Evolutionary conservation across 2,888 invertebrate genomes (phyloP), one percentile per base, ranked within the genome.

Genomic region (Drosophila recens): DNA sequence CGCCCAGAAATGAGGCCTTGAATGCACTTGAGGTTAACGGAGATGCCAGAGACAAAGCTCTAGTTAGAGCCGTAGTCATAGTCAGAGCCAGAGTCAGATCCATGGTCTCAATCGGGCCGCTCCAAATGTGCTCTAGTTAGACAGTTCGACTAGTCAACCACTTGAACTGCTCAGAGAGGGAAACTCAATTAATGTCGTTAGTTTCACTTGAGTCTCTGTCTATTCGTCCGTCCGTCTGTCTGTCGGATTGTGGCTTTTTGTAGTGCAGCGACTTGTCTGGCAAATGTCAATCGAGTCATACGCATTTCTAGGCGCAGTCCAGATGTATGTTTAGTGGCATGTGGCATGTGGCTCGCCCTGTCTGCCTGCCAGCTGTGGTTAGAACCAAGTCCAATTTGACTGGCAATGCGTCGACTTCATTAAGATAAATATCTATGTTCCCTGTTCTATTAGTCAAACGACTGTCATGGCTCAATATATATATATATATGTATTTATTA

Each of bases 261-360:
- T 61, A 58, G 42, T 17, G 23, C 69, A 65, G 52, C 64, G 57
- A 58, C 63, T 78, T 74, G 79, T 70, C 66, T 70, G 62, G 81
- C 75, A 78, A 83, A 89, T 83, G 89, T 83, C 83, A 82, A 83
- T 73, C 81, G 74, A 53, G 53, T 53, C 82, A 63, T 80, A 82
- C 82, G 82, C 82, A 89, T 89, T 87, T 89, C 72, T 72, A 56
- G 83, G 83, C 87, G 82, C 82, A 83, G 82, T 82, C 53, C 43
- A 38, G 61, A 57, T n/a, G 46, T 67, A 59, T 54, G 43, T 40
- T 27, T 57, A 52, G 15, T 61, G 59, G 52, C 61, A 72, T 72
- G 56, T 52, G 64, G 56, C 58, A 48, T 70, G 42, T 53, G 66
- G 48, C 61, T 67, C 58, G 80, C 80, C 80, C 75, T 70, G 79